These are phyloP conservation scores for Prosapia bicincta DNA, from an alignment of 2,888 invertebrate species.

Conservation along the genomic window DNA sequence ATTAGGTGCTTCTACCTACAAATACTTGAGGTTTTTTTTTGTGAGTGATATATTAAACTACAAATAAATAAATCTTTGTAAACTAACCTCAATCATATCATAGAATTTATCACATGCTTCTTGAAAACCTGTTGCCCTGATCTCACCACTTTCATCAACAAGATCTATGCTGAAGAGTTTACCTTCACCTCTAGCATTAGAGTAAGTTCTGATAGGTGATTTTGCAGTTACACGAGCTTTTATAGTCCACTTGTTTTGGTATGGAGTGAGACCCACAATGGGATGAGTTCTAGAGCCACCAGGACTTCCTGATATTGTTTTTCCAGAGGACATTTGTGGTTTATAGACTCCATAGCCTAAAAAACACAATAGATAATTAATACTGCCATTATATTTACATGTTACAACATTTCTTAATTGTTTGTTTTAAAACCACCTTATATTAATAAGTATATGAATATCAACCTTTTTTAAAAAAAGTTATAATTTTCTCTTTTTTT, in stretches of 20 bases:
- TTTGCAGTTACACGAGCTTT: slow-evolving; percentile 86
- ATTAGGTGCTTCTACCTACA: no score
- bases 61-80: no score
- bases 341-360: background rate
- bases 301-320: background rate
- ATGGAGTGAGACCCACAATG: slow-evolving; percentile 85
- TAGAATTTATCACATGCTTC: slow-evolving; percentile 85
- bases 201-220: slow-evolving; percentile 78
- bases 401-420: no score
- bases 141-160: slow-evolving; percentile 92
- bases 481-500: no score
- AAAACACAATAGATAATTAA: background rate
- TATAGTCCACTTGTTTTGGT: slow-evolving; percentile 93
- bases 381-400: no score
- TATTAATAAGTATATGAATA: no score
- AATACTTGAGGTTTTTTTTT: no score
- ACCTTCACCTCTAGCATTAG: slow-evolving; percentile 89
- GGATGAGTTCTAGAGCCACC: slow-evolving; percentile 57
- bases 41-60: no score
- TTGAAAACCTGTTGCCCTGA: slow-evolving; percentile 86
- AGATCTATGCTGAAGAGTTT: slow-evolving; percentile 90
- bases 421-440: no score
- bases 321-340: background rate
- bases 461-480: no score
- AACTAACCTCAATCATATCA: slow-evolving; percentile 74